Conservation (phyloP, 1,140 invertebrate genomes). For the Maniola jurtina region DNA sequence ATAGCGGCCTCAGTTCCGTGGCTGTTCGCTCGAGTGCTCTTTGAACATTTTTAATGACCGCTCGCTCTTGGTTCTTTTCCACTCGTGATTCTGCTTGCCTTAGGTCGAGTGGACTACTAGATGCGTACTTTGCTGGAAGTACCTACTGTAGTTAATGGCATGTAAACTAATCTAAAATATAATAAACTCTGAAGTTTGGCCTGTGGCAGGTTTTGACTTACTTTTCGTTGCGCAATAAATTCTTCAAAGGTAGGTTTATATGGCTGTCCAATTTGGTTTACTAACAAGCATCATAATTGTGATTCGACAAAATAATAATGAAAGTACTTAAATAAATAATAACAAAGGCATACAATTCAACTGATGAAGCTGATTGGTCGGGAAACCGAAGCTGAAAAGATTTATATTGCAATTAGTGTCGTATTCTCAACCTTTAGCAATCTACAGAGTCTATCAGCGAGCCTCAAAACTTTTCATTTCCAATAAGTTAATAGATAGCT, state of each 20-base stretch:
- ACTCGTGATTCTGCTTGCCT: background rate
- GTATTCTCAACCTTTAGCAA: slow-evolving; percentile 7
- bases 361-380: slow-evolving; percentile 1
- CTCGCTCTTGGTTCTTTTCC: slow-evolving; percentile 4
- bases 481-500: no score
- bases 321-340: background rate
- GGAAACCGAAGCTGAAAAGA: slow-evolving; percentile 8
- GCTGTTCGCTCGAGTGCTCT: slow-evolving; percentile 3
- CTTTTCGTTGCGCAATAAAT: no score
- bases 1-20: background rate
- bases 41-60: slow-evolving; percentile 9
- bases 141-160: no score
- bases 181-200: no score
- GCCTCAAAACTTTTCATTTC: background rate
- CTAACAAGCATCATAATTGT: no score
- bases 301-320: no score
- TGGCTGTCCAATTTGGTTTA: no score
- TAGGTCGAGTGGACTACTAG: background rate
- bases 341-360: background rate
- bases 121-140: background rate
- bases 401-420: slow-evolving; percentile 14
- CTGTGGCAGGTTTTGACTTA: no score
- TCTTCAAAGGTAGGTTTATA: no score
- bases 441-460: background rate
- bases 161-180: no score